phyloP scores from a whole-genome alignment of 2,888 invertebrate genomes.

The Aspidapion aeneum region DNA sequence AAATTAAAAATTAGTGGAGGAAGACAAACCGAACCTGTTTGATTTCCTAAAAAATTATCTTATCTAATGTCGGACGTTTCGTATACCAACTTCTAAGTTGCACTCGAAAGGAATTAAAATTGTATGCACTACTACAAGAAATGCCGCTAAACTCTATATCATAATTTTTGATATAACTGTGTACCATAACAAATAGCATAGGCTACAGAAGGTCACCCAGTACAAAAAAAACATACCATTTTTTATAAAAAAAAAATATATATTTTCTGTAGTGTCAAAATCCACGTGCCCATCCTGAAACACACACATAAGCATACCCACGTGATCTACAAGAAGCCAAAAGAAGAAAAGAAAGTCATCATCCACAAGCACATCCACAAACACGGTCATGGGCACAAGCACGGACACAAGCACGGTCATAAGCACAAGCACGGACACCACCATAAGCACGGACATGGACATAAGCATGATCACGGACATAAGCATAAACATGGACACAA shows the following conservation, averaged over 20 bases:
- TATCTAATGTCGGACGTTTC: too few relatives aligned
- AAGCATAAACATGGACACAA: slow-evolving; percentile 8
- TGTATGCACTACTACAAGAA: too few relatives aligned
- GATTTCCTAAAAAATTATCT: too few relatives aligned
- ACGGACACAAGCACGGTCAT: slow-evolving; percentile 29
- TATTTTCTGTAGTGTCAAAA: slow-evolving; percentile 30
- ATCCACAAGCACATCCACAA: slow-evolving; percentile 33
- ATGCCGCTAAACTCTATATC: too few relatives aligned
- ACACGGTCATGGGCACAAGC: slow-evolving; percentile 29
- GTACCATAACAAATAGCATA: not conserved
- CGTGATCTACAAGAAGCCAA: slow-evolving; percentile 24
- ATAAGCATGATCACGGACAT: slow-evolving; percentile 10
- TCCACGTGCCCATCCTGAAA: slow-evolving; percentile 30
- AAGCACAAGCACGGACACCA: slow-evolving; percentile 23
- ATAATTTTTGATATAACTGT: too few relatives aligned
- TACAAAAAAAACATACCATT: too few relatives aligned
- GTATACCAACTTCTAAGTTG: too few relatives aligned
- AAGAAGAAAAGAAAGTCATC: slow-evolving; percentile 22
- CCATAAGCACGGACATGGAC: slow-evolving; percentile 26
- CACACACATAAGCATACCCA: slow-evolving; percentile 30
- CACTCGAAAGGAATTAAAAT: too few relatives aligned
- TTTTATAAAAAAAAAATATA: too few relatives aligned
- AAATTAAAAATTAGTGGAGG: too few relatives aligned
- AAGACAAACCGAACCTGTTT: too few relatives aligned
- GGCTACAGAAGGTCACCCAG: too few relatives aligned